A percentile compares a stretch with the other conserved stretches of the same genome.
Evolutionary conservation across 37 sponge, comb jelly and placozoan genomes (phyloP).

Genomic region (Oopsacas minuta): DNA sequence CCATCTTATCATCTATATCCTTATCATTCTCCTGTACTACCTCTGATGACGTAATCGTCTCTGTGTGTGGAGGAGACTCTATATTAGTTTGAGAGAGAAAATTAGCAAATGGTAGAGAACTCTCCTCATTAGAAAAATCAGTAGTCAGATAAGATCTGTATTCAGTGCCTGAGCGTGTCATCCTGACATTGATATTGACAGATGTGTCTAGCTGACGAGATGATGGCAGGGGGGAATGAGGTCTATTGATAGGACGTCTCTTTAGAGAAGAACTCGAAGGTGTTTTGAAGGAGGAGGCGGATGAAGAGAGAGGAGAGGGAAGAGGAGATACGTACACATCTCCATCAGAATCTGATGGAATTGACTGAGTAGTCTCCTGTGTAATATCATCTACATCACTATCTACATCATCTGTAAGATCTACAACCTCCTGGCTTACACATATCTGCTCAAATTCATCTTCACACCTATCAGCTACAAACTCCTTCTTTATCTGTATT

Average conservation of each 20-base stretch:
- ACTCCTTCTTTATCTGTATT: not conserved
- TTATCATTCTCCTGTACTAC: too few species aligned
- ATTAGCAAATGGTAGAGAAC: not conserved
- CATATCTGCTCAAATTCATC: not conserved
- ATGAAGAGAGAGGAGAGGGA: not conserved
- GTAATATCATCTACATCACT: not conserved
- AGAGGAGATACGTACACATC: not conserved
- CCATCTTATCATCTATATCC: too few species aligned
- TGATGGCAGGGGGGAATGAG: not conserved
- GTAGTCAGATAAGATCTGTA: not conserved
- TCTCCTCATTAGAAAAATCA: conserved; percentile 9
- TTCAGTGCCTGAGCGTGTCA: not conserved
- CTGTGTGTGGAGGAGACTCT: not conserved
- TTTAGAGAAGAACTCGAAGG: not conserved
- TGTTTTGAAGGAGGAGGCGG: not conserved
- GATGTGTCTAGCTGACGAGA: not conserved
- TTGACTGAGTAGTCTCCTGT: not conserved
- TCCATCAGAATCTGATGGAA: not conserved
- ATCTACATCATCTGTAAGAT: not conserved
- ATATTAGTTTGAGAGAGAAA: not conserved
- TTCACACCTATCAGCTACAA: not conserved
- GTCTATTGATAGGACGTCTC: not conserved
- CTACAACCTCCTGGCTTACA: not conserved
- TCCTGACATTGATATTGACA: not conserved
- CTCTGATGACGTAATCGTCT: not conserved